These are phyloP conservation scores for Tympanoctomys barrerae DNA, from an alignment of 2,797 vertebrate genomes.

Conservation along the genomic window DNA sequence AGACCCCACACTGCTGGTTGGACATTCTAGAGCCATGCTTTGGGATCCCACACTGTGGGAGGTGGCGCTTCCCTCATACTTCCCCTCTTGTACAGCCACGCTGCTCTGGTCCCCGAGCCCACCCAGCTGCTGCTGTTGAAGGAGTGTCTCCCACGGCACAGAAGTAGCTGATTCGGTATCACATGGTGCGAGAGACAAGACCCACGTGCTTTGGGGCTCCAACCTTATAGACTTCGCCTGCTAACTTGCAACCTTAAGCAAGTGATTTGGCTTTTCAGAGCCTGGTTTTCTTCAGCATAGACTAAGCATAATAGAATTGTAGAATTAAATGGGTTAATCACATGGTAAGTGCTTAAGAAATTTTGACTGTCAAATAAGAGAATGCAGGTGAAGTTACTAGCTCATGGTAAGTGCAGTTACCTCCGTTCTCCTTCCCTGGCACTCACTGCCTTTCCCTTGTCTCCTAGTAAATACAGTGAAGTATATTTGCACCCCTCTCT, in stretches of 20 bases:
- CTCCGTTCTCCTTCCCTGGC: neutral
- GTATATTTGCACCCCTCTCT: neutral
- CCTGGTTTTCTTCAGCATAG: neutral
- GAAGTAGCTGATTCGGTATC: neutral
- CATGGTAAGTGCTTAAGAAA: constrained; percentile 27
- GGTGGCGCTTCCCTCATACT: neutral
- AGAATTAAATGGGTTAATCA: neutral
- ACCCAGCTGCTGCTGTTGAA: neutral
- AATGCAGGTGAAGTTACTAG: neutral
- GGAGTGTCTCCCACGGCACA: neutral
- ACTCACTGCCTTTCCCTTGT: neutral
- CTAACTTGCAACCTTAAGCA: neutral
- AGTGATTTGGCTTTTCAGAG: constrained; percentile 24
- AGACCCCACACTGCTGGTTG: neutral
- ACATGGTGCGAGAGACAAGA: neutral
- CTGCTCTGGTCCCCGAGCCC: neutral
- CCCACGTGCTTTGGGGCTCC: neutral
- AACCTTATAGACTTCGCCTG: neutral
- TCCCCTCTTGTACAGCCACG: neutral
- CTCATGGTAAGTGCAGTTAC: neutral
- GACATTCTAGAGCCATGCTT: neutral
- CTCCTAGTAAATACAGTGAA: neutral
- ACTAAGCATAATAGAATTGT: neutral
- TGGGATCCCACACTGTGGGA: neutral
- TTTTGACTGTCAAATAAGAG: neutral